phyloP scores from a whole-genome alignment of 2,113 vertebrate species.

The Sorex araneus region DNA sequence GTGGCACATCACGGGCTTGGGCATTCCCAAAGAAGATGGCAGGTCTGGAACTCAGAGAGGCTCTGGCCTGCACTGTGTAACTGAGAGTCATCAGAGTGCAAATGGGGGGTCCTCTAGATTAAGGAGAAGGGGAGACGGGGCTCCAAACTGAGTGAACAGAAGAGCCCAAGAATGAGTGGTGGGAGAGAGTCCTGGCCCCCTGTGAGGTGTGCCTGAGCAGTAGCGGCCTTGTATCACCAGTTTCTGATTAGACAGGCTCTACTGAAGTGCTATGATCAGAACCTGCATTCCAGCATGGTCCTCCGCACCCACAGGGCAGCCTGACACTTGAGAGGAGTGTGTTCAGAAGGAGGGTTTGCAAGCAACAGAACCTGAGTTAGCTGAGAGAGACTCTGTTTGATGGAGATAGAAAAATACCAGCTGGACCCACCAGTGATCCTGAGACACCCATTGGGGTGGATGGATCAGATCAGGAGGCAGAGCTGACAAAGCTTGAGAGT shows the following conservation, averaged over 20 bases:
- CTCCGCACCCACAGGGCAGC: accelerated
- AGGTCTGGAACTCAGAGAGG: neutral
- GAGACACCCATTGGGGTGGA: neutral
- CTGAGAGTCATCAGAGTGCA: no score
- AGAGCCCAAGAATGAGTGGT: neutral
- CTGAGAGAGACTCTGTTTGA: neutral
- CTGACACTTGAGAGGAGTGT: neutral
- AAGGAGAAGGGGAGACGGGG: neutral
- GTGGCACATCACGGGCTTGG: neutral
- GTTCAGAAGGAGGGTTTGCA: neutral
- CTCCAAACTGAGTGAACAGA: neutral
- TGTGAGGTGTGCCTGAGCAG: neutral
- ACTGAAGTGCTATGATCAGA: neutral
- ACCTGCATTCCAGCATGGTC: neutral
- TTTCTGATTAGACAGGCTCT: neutral
- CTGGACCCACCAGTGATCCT: neutral
- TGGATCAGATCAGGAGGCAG: neutral
- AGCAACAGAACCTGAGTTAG: neutral
- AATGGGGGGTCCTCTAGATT: neutral
- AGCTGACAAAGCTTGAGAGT: neutral
- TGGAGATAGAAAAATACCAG: neutral
- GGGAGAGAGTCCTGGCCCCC: neutral
- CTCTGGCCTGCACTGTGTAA: neutral
- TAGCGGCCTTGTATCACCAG: neutral
- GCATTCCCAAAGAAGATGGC: neutral